Evolutionary conservation across 2,888 invertebrate genomes (phyloP).

Genomic region (Andrena haemorrhoa): DNA sequence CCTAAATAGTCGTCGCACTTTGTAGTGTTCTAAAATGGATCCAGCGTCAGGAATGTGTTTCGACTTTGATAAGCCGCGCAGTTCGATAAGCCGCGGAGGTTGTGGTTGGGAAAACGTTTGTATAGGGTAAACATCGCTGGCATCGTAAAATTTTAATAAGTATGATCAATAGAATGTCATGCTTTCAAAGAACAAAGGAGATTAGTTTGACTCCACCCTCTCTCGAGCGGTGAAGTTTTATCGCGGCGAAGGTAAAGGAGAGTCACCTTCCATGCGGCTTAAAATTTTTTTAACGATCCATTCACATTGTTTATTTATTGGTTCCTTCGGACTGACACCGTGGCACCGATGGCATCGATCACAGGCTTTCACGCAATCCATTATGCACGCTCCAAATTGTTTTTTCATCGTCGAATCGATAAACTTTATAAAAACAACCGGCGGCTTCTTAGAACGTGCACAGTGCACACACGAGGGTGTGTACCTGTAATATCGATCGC

Average conservation of each 20-base stretch:
- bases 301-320: slow-evolving; percentile 48
- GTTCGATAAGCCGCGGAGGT: no score
- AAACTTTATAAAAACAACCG: slow-evolving; percentile 46
- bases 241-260: background rate
- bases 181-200: background rate
- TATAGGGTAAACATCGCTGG: background rate
- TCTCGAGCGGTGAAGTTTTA: slow-evolving; percentile 3
- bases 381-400: slow-evolving; percentile 54
- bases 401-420: slow-evolving; percentile 24
- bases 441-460: slow-evolving; percentile 24
- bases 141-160: slow-evolving; percentile 2
- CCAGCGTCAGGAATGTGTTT: no score
- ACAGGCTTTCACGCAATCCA: slow-evolving; percentile 24
- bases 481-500: slow-evolving; percentile 37
- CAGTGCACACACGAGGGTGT: slow-evolving; percentile 2
- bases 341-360: slow-evolving; percentile 31
- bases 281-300: slow-evolving; percentile 23
- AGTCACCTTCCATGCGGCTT: background rate
- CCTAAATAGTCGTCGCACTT: background rate
- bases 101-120: no score
- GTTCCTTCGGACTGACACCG: background rate
- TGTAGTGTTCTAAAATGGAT: background rate
- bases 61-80: no score
- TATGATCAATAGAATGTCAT: background rate
- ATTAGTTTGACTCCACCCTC: background rate